Conservation (phyloP, 2,113 vertebrate species). For the Coptodon rendalli region DNA sequence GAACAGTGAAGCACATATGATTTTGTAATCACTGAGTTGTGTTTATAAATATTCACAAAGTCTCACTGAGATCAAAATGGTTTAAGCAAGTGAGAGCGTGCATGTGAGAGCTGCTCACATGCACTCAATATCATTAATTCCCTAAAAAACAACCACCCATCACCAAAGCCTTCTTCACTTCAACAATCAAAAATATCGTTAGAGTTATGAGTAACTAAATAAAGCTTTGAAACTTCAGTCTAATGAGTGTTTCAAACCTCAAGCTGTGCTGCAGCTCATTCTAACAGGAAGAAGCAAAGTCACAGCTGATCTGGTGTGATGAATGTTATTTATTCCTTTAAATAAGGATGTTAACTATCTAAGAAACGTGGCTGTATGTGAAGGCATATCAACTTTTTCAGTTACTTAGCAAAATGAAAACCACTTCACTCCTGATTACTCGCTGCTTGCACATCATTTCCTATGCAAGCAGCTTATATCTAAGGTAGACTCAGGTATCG, state of each 20-base stretch:
- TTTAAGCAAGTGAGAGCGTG: neutral
- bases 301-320: too few relatives aligned
- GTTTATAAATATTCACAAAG: neutral
- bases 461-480: conserved; percentile 52
- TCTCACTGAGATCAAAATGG: neutral
- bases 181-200: too few relatives aligned
- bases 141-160: too few relatives aligned
- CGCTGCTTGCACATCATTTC: conserved; percentile 78
- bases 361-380: too few relatives aligned
- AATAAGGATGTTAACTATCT: neutral
- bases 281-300: too few relatives aligned
- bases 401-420: too few relatives aligned
- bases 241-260: neutral
- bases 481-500: neutral
- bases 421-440: neutral
- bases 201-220: neutral
- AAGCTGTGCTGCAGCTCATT: too few relatives aligned
- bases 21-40: too few relatives aligned
- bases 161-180: too few relatives aligned
- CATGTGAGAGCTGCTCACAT: neutral
- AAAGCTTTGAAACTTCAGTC: neutral
- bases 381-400: neutral
- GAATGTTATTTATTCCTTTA: too few relatives aligned
- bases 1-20: neutral
- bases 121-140: neutral